Base-by-base conservation (phyloP, 2,113 vertebrate species). In the Cricetomys ansorgei region DNA sequence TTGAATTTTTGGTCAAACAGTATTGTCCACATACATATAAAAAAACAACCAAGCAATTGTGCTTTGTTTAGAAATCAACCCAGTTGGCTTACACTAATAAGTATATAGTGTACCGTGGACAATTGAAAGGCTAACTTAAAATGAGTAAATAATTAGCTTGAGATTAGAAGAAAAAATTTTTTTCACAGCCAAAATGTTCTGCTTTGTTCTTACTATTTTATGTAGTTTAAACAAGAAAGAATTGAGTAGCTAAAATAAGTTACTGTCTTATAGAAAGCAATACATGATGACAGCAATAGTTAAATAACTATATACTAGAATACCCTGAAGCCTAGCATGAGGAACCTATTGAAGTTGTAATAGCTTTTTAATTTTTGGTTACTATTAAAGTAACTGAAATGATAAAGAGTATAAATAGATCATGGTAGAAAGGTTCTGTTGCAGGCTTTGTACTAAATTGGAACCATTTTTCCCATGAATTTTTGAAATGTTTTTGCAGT, bases 401-500 rank as follows among this genome's bases (percentile, higher is more conserved):
- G 76, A 76, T 75, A 40, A 57, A 94, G 92, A 96, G 43, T 89
- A 31, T 37, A 13, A 13, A 25, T 96, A 93, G 94, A 62, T 96
- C 94, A 62, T 97, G 91, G 92, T 87, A 84, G 92, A 96, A 97
- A 97, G 95, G 88, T 95, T 94, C 86, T 94, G 4, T 73, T 97
- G 83, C 69, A 98, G 96, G 75, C 84, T 97, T 97, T 97, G n/a
- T 10, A 97, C 96, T 95, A 98, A 98, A 98, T 98, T 95, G 67
- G 87, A 97, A 87, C 79, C 67, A 43, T 97, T 98, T 96, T 94
- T 97, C 72, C 95, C 94, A 88, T 93, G 93, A 94, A 98, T 95
- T 97, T 98, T 95, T 98, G 67, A 97, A 96, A 97, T 98, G 94
- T 97, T 98, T 98, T 95, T 97, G 80, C 76, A 98, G 31, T 97